Base-by-base conservation (phyloP, 1,140 invertebrate species). In the Heliconius melpomene region DNA sequence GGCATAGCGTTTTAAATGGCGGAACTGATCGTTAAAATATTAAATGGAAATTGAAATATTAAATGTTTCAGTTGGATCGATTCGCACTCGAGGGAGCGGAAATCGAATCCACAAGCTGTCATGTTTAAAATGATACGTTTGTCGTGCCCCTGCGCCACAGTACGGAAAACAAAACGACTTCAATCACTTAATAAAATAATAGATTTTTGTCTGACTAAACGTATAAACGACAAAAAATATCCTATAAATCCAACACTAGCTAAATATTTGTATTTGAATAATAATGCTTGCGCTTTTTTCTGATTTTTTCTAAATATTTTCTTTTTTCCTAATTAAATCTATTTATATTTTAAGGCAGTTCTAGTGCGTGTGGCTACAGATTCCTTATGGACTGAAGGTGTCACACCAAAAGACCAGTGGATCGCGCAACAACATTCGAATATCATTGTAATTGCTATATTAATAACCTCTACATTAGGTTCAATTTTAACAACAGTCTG, bases 401-500 rank as follows among this genome's bases (percentile, higher is more conserved):
- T 87, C 18, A 88, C 85, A 26, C 71, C 80, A 18, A 87, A 88
- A 77, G 93, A 94, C 78, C 89, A 83, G 70, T 84, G 80, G 75
- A 90, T 91, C 66, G 93, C 93, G 11, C 80, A 76, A 20, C 90
- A 92, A 72, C 93, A 94, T 79, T 83, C 92, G 11, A 93, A 93
- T 87, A 94, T 94, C 60, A 94, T 94, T 72, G 89, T 94, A 85
- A 93, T 94, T 76, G 90, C 91, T 23, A 93, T 93, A 57, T 71
- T 94, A 9, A 66, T 91, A 82, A 94, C 92, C 74, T 88, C 90
- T 2, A 90, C 88, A 36, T 88, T 93, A 50, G 93, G 93, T 20
- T 91, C 92, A 9, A 80, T 83, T 23, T 81, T 93, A 5, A 94
- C 93, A 16, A 91, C 90, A 6, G 75, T 86, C 18, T 76, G 92